Percentiles rank a stretch among this genome's conserved stretches.
Conservation (phyloP, 2,888 invertebrate species). For the Agonopterix arenella region DNA sequence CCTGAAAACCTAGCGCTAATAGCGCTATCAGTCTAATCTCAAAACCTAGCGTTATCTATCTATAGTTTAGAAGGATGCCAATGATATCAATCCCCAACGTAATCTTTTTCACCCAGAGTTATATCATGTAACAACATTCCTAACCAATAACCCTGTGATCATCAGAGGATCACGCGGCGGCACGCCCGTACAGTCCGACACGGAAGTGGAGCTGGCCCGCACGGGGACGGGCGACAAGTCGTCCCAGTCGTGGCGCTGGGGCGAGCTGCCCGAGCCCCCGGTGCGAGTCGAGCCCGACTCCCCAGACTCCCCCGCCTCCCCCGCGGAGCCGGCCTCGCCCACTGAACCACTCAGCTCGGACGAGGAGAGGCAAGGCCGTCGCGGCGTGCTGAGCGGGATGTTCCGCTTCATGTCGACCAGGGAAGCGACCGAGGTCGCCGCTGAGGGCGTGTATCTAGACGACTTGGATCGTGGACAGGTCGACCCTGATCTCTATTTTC, state of each 20-base stretch:
- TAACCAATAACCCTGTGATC: slow-evolving; percentile 1
- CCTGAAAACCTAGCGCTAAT: too few relatives aligned
- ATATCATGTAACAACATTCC: slow-evolving; percentile 22
- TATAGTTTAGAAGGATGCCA: too few relatives aligned
- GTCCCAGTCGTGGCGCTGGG: slow-evolving; percentile 92
- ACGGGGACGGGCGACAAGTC: slow-evolving; percentile 60
- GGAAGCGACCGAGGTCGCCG: slow-evolving; percentile 61
- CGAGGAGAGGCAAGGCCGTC: slow-evolving; percentile 62
- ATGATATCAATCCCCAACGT: too few relatives aligned
- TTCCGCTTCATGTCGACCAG: slow-evolving; percentile 89
- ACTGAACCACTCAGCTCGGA: slow-evolving; percentile 66
- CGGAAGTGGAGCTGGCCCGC: slow-evolving; percentile 89
- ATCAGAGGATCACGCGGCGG: slow-evolving; percentile 81
- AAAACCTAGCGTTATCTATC: too few relatives aligned
- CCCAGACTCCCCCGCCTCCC: slow-evolving; percentile 32
- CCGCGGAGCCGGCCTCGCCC: slow-evolving; percentile 48
- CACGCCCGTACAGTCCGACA: slow-evolving; percentile 95
- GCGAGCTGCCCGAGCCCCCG: slow-evolving; percentile 84
- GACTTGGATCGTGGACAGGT: slow-evolving; percentile 92
- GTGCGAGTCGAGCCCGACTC: slow-evolving; percentile 35
- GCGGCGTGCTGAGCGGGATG: slow-evolving; percentile 92
- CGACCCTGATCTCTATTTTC: slow-evolving; percentile 96
- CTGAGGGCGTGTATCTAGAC: slow-evolving; percentile 93
- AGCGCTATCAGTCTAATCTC: too few relatives aligned
- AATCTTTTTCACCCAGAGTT: slow-evolving; percentile 48